These are phyloP conservation scores for Aphelenchoides besseyi DNA, from an alignment of 1,140 invertebrate species.

Conservation along the genomic window DNA sequence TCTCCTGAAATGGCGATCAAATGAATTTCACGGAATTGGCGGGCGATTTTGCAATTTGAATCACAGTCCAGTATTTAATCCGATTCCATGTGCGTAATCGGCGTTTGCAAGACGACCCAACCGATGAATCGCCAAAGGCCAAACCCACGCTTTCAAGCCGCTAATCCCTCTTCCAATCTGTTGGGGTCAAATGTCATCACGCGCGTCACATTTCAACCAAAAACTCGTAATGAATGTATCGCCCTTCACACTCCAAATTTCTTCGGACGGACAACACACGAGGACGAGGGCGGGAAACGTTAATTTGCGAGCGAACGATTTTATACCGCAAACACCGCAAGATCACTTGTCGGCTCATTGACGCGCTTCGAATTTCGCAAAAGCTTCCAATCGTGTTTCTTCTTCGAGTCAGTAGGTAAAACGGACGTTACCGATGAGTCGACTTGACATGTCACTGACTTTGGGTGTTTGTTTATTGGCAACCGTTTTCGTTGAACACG, in stretches of 20 bases:
- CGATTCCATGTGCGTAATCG: neutral
- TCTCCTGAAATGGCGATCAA: slow-evolving; percentile 44
- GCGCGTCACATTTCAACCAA: neutral
- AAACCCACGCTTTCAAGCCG: neutral
- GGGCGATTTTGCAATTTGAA: neutral
- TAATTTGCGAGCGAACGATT: neutral
- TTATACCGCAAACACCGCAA: neutral
- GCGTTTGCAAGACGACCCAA: neutral
- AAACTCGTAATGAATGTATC: neutral
- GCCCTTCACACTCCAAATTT: too few relatives aligned
- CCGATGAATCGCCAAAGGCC: neutral
- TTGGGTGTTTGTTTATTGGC: too few relatives aligned
- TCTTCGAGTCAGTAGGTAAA: neutral
- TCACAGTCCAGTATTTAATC: neutral
- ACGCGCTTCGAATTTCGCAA: neutral
- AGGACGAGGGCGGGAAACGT: neutral
- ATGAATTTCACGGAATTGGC: slow-evolving; percentile 1
- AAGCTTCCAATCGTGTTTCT: neutral
- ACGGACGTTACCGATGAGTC: too few relatives aligned
- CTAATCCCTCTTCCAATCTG: neutral
- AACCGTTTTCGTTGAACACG: too few relatives aligned
- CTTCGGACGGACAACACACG: too few relatives aligned
- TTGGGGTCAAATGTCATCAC: neutral
- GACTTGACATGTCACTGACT: too few relatives aligned
- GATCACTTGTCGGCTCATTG: neutral